Conservation (phyloP, 2,797 vertebrate genomes). For the Danionella dracula region DNA sequence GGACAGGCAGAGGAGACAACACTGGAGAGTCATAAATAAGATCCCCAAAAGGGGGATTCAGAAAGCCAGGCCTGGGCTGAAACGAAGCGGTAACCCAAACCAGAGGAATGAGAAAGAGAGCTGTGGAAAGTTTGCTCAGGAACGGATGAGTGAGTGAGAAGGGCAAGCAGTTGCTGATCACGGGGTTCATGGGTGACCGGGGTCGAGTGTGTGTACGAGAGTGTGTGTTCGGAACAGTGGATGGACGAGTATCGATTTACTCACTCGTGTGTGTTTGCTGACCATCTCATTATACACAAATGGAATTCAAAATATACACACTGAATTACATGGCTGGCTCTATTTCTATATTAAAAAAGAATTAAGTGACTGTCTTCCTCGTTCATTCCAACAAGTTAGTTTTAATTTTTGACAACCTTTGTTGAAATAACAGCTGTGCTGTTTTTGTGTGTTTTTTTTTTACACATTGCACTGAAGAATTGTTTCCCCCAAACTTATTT, state of each 20-base stretch:
- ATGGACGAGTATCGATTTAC: background rate
- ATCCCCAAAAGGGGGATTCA: background rate
- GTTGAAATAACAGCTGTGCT: too few species aligned
- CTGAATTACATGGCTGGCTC: background rate
- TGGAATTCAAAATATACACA: background rate
- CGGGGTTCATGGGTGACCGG: conserved; percentile 35
- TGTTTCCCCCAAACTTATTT: too few species aligned
- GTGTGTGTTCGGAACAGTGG: conserved; percentile 2
- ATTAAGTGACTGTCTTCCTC: too few species aligned
- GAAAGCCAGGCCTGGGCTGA: background rate
- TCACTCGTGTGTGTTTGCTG: conserved; percentile 26
- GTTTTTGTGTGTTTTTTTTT: too few species aligned
- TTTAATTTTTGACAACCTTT: too few species aligned
- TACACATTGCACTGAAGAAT: too few species aligned
- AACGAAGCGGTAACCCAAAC: conserved; percentile 48
- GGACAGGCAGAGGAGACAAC: background rate
- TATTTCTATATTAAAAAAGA: too few species aligned
- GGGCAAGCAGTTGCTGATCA: conserved; percentile 66
- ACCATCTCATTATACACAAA: background rate
- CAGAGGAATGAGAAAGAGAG: conserved; percentile 48
- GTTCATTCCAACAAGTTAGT: too few species aligned
- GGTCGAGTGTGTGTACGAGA: conserved; percentile 29
- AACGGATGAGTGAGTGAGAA: conserved; percentile 62
- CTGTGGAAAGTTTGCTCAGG: conserved; percentile 55
- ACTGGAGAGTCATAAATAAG: conserved; percentile 1